A percentile compares a stretch with the other conserved stretches of the same genome.
phyloP scores from a whole-genome alignment of 2,888 invertebrate genomes.

The Xylocampa areola region DNA sequence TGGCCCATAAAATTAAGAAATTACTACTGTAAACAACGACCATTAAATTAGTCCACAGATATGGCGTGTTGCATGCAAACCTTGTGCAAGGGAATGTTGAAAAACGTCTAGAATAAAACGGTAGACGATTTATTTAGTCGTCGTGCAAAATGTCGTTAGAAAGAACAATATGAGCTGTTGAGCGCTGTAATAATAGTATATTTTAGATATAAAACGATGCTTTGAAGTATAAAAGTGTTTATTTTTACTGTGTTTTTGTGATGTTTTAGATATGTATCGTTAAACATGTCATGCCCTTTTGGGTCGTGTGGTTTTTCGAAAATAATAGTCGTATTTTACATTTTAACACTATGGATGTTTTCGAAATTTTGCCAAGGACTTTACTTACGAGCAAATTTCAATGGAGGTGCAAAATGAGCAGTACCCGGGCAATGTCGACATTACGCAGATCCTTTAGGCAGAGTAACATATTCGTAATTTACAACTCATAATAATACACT shows the following conservation, averaged over 20 bases:
- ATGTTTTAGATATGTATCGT: not conserved
- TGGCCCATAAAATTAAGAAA: slow-evolving; percentile 62
- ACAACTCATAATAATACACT: no score
- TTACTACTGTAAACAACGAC: slow-evolving; percentile 62
- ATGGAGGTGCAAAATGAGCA: no score
- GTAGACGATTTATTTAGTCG: slow-evolving; percentile 67
- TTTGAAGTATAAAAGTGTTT: slow-evolving; percentile 19
- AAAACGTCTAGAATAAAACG: slow-evolving; percentile 56
- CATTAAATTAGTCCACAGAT: slow-evolving; percentile 48
- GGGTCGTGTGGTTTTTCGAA: no score
- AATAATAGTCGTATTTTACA: no score
- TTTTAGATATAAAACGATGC: no score
- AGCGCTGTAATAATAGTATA: no score
- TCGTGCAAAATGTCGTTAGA: slow-evolving; percentile 61
- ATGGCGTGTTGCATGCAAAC: slow-evolving; percentile 70
- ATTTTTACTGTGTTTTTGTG: slow-evolving; percentile 15
- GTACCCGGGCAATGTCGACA: no score
- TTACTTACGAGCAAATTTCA: no score
- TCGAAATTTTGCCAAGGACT: no score
- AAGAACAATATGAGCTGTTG: slow-evolving; percentile 28
- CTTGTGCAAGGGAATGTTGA: slow-evolving; percentile 57
- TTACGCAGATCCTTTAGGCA: no score
- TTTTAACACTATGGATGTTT: no score
- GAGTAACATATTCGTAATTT: no score
- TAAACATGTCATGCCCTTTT: not conserved